Percentiles rank a stretch among this genome's conserved stretches.
Evolutionary conservation across 2,888 invertebrate genomes (phyloP).

Genomic region (Esperia sulphurella): DNA sequence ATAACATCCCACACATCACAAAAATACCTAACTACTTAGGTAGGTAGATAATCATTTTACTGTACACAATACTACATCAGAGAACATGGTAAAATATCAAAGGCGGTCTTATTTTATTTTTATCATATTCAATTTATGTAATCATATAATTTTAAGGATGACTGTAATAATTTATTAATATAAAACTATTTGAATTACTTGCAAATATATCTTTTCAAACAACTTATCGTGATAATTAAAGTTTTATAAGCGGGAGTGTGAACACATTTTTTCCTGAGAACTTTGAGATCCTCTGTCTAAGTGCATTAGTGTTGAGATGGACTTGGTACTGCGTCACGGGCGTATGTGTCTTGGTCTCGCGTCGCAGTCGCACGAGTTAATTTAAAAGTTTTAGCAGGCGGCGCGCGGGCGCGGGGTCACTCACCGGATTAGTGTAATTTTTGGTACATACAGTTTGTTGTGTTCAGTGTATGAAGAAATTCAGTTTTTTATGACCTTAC

Average conservation of each 20-base stretch:
- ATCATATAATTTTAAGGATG: too few species aligned
- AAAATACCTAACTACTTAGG: neutral
- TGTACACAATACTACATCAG: too few species aligned
- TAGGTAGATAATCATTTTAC: neutral
- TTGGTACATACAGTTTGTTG: conserved; percentile 12
- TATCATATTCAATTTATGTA: too few species aligned
- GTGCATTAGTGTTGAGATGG: conserved; percentile 33
- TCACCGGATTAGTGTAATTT: conserved; percentile 20
- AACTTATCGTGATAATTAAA: too few species aligned
- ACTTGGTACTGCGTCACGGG: conserved; percentile 27
- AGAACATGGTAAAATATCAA: too few species aligned
- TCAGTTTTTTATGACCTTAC: too few species aligned
- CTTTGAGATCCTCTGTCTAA: conserved; percentile 4
- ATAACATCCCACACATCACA: neutral
- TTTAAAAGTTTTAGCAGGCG: conserved; percentile 45
- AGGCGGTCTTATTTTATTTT: too few species aligned
- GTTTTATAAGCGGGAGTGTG: too few species aligned
- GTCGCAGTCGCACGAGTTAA: conserved; percentile 34
- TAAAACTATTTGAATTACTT: too few species aligned
- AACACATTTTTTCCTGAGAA: too few species aligned
- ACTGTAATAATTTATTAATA: too few species aligned
- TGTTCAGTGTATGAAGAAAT: neutral
- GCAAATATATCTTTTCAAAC: too few species aligned
- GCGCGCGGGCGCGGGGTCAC: conserved; percentile 23
- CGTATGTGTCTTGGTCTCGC: conserved; percentile 33